phyloP scores from a whole-genome alignment of 30 jellyfish, hydroid and myxozoan species.

The Turritopsis dohrnii region DNA sequence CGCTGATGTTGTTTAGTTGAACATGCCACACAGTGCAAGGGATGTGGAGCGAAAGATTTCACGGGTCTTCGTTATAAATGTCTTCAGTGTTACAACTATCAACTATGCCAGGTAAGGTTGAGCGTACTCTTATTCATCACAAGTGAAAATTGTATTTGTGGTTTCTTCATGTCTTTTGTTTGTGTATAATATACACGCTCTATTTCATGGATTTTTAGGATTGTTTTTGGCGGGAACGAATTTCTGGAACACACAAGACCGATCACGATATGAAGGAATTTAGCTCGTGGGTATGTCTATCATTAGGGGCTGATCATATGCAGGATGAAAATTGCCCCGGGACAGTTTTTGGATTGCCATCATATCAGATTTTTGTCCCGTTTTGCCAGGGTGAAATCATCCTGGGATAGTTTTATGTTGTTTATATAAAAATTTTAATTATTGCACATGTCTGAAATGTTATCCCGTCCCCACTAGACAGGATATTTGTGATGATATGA shows the following conservation, averaged over 20 bases:
- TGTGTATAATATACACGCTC: background rate
- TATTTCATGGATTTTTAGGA: slow-evolving; percentile 42
- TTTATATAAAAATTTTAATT: too few species aligned
- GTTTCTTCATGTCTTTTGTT: background rate
- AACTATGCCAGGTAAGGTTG: slow-evolving; percentile 71
- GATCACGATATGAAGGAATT: slow-evolving; percentile 82
- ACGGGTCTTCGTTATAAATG: slow-evolving; percentile 76
- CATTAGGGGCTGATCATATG: background rate
- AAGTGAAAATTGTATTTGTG: too few species aligned
- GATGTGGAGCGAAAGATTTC: slow-evolving; percentile 76
- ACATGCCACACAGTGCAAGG: slow-evolving; percentile 76
- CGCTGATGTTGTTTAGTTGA: too few species aligned
- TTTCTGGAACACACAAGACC: slow-evolving; percentile 72
- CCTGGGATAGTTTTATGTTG: too few species aligned
- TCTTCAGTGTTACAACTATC: slow-evolving; percentile 64
- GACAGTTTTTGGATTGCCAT: too few species aligned
- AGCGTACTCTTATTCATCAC: background rate
- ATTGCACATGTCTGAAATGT: too few species aligned
- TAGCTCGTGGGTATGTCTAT: slow-evolving; percentile 75
- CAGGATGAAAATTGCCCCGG: too few species aligned
- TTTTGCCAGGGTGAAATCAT: too few species aligned
- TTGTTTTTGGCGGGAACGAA: slow-evolving; percentile 91
- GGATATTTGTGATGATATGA: too few species aligned
- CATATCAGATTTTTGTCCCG: too few species aligned
- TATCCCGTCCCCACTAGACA: too few species aligned